Percentiles rank a stretch among this genome's conserved stretches.
Evolutionary conservation across 2,888 invertebrate species (phyloP).

Genomic region (Oxycera nigricornis): DNA sequence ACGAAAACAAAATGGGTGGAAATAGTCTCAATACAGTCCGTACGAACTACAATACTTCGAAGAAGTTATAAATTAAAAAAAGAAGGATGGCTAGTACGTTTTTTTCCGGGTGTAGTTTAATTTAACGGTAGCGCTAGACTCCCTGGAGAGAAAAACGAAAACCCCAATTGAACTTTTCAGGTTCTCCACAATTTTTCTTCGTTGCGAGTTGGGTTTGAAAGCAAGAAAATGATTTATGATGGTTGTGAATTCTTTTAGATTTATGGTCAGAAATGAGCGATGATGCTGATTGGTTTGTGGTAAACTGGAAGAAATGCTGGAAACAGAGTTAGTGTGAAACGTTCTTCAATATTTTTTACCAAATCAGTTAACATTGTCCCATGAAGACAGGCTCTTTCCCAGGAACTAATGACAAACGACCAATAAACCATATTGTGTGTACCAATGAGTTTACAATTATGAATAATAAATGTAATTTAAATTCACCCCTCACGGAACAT

Average conservation of each 20-base stretch:
- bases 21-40: no score
- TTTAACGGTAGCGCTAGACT: conserved; percentile 21
- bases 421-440: not conserved
- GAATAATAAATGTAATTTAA: conserved; percentile 27
- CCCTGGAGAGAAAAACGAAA: not conserved
- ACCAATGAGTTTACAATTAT: not conserved
- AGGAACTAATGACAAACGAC: no score
- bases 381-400: not conserved
- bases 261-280: not conserved
- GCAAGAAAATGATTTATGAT: conserved; percentile 36
- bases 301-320: not conserved
- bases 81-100: not conserved
- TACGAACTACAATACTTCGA: no score
- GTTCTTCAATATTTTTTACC: not conserved
- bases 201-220: not conserved
- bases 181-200: conserved; percentile 11
- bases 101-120: conserved; percentile 12
- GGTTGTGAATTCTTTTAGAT: not conserved
- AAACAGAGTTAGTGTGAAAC: not conserved
- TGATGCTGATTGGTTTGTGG: not conserved
- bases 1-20: no score
- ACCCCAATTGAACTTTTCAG: conserved; percentile 22
- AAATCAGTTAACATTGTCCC: not conserved
- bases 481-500: not conserved
- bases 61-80: conserved; percentile 34